These are phyloP conservation scores for Paracanthobrama guichenoti DNA, from an alignment of 2,113 vertebrate genomes.

Conservation along the genomic window DNA sequence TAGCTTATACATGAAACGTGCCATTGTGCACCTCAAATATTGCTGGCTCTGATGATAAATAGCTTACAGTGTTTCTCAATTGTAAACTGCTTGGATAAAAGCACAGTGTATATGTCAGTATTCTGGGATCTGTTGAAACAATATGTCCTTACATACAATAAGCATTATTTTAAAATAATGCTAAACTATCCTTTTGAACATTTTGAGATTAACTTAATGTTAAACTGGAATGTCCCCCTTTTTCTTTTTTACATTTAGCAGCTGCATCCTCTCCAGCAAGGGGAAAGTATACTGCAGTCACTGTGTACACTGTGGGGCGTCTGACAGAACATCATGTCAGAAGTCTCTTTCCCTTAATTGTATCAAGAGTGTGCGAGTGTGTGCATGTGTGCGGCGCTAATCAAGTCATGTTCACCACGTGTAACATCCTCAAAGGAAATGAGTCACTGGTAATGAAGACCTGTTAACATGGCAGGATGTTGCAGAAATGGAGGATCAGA, in stretches of 20 bases:
- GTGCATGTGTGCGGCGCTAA: constrained; percentile 29
- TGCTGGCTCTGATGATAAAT: too few relatives aligned
- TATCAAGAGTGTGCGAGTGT: constrained; percentile 29
- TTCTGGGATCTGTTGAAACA: neutral
- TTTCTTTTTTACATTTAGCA: neutral
- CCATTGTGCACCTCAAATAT: too few relatives aligned
- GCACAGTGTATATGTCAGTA: neutral
- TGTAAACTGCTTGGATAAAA: too few relatives aligned
- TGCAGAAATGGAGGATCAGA: constrained; percentile 16
- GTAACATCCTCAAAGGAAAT: constrained; percentile 41
- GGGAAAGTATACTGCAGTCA: neutral
- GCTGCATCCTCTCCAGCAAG: constrained; percentile 22
- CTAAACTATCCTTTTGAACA: neutral
- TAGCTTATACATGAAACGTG: too few relatives aligned
- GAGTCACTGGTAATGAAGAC: constrained; percentile 40
- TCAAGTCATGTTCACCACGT: constrained; percentile 40
- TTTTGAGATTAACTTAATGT: neutral
- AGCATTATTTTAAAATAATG: neutral
- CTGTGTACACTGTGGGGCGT: constrained; percentile 21
- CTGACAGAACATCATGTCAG: constrained; percentile 33
- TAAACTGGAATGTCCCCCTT: neutral
- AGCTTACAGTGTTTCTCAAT: too few relatives aligned
- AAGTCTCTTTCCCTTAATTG: constrained; percentile 26
- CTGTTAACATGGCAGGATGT: constrained; percentile 39
- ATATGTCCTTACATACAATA: neutral